Evolutionary conservation across 2,113 vertebrate species (phyloP), one percentile per base, ranked within the genome.

Genomic region (Butorides virescens): DNA sequence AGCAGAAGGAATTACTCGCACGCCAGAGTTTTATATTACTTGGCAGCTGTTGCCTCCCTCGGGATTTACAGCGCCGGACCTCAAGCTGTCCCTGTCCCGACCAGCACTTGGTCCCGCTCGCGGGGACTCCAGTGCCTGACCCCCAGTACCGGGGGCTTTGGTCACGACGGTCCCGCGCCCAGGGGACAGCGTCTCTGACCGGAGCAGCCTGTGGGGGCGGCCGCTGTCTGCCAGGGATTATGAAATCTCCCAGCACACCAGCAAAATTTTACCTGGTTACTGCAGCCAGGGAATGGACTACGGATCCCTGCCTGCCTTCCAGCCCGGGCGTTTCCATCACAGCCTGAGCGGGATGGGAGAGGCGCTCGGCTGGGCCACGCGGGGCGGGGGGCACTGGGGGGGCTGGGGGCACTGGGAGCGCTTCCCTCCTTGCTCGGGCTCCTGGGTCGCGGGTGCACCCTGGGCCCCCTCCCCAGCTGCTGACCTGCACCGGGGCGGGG

Each of bases 1-100:
- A 96, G 95, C 97, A 91, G 94, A 61, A 84, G 73, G 96, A 96
- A 93, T 97, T 96, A 96, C 87, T 76, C 86, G 65, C 95, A 82
- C 72, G 89, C 15, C 52, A 76, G 88, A 87, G 84, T 94, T 76
- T 97, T 78, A 83, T 77, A 17, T 65, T 84, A 90, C 89, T 90
- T 75, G 97, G 76, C 90, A 97, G 98, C 97, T 87, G 74, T 68
- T 81, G 53, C 84, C 90, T 95, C 91, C 63, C 82, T 95, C 11
- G 26, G 86, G 74, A 79, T 63, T 47, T 0, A 0, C 39, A 13
- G 72, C 7, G 37, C 62, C 52, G 1, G 4, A 15, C 30, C 90
- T 36, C 6, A 3, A 26, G 89, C 76, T 61, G 55, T 19, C 36
- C 49, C 46, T 63, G 20, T 58, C 47, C 82, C 25, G 70, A 4